Evolutionary conservation across 2,888 invertebrate genomes (phyloP).

Genomic region (Gymnocheta viridis): DNA sequence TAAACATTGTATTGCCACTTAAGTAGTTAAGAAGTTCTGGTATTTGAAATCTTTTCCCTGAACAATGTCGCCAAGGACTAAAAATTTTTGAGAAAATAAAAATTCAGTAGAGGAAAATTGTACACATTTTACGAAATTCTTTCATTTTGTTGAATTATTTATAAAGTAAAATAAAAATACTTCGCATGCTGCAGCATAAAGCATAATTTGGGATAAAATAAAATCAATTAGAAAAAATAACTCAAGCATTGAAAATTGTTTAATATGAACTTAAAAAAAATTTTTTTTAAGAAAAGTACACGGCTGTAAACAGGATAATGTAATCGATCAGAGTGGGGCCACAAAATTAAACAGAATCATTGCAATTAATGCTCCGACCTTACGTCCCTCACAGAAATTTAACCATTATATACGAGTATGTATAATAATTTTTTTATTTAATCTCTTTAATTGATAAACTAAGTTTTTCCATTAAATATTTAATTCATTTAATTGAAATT

Average conservation of each 20-base stretch:
- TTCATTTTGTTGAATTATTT: slow-evolving; percentile 30
- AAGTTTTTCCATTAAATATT: too few relatives aligned
- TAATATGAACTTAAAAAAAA: background rate
- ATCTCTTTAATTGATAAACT: too few relatives aligned
- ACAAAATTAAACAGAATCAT: too few relatives aligned
- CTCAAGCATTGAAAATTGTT: background rate
- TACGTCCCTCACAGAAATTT: too few relatives aligned
- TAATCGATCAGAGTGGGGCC: too few relatives aligned
- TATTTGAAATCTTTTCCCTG: slow-evolving; percentile 41
- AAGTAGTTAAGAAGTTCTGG: slow-evolving; percentile 63
- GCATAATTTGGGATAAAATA: background rate
- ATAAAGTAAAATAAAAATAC: background rate
- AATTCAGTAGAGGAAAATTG: background rate
- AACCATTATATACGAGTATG: too few relatives aligned
- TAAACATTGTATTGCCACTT: slow-evolving; percentile 57
- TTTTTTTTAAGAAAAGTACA: background rate
- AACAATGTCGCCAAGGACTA: slow-evolving; percentile 28
- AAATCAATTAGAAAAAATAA: background rate
- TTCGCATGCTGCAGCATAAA: background rate
- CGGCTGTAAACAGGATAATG: too few relatives aligned
- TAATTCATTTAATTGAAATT: too few relatives aligned
- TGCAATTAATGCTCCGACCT: too few relatives aligned
- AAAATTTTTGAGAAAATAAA: background rate
- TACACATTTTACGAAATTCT: background rate
- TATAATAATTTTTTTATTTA: too few relatives aligned